phyloP scores from a whole-genome alignment of 1,140 invertebrate species.

The Platyscapa corneri region DNA sequence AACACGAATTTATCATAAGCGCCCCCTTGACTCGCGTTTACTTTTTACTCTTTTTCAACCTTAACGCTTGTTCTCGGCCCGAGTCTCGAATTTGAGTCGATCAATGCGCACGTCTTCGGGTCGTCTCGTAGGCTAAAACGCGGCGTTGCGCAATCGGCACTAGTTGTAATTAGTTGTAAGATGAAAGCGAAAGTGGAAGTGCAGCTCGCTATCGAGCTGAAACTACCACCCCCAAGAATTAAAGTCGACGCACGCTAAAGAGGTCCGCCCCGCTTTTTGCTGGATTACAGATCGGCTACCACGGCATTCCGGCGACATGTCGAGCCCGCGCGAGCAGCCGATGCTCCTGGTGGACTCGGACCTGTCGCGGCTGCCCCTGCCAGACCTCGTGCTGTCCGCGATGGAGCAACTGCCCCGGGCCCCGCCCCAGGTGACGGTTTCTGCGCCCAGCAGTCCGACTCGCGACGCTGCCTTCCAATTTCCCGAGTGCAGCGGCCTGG shows the following conservation, averaged over 20 bases:
- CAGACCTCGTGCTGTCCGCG: conserved; percentile 70
- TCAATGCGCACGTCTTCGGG: too few species aligned
- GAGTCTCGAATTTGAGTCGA: too few species aligned
- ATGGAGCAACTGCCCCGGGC: conserved; percentile 68
- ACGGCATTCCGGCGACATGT: conserved; percentile 60
- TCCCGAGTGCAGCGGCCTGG: conserved; percentile 65
- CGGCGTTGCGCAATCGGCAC: too few species aligned
- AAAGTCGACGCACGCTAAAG: background rate
- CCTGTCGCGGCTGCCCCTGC: conserved; percentile 66
- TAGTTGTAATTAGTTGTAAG: too few species aligned
- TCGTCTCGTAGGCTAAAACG: too few species aligned
- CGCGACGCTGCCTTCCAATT: conserved; percentile 72
- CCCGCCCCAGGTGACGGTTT: conserved; percentile 69
- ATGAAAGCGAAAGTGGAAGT: background rate
- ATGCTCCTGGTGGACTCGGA: conserved; percentile 69
- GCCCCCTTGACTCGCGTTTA: background rate
- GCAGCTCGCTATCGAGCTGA: background rate
- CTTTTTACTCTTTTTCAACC: background rate
- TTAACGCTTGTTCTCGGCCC: too few species aligned
- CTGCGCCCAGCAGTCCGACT: conserved; percentile 71
- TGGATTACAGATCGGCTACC: conserved; percentile 66
- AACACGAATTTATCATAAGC: background rate
- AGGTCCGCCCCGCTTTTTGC: background rate
- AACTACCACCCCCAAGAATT: too few species aligned
- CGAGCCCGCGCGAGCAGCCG: conserved; percentile 62